phyloP scores from a whole-genome alignment of 2,888 invertebrate genomes.

The Ectobius pallidus region DNA sequence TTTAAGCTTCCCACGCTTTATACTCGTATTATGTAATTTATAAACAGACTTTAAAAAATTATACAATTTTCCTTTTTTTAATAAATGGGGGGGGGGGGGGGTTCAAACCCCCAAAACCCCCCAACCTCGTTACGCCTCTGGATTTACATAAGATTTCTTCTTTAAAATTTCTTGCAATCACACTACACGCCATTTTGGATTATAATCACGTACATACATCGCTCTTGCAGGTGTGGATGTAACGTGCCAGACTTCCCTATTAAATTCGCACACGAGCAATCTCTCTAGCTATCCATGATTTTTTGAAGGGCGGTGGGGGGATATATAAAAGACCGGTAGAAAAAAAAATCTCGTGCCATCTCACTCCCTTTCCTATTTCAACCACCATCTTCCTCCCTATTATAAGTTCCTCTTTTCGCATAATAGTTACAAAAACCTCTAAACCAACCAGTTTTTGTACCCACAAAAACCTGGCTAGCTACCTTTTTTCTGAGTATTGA shows the following conservation, averaged over 20 bases:
- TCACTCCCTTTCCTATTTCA: background rate
- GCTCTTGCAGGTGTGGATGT: too few relatives aligned
- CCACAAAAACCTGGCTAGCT: background rate
- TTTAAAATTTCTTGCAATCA: too few relatives aligned
- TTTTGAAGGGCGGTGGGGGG: background rate
- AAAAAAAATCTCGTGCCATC: conserved; percentile 7
- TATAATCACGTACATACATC: too few relatives aligned
- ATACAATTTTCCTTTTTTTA: too few relatives aligned
- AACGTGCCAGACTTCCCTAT: conserved; percentile 17
- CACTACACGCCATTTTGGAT: too few relatives aligned
- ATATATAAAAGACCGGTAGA: conserved; percentile 6
- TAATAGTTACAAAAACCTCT: conserved; percentile 23
- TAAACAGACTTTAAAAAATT: too few relatives aligned
- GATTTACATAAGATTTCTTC: too few relatives aligned
- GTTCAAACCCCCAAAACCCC: too few relatives aligned
- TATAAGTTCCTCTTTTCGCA: background rate
- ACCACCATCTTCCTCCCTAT: background rate
- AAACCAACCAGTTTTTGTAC: conserved; percentile 29
- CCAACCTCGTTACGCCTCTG: too few relatives aligned
- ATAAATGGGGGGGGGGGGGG: too few relatives aligned
- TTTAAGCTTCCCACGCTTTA: too few relatives aligned
- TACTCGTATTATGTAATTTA: too few relatives aligned
- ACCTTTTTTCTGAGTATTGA: conserved; percentile 15
- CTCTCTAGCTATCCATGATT: conserved; percentile 2
- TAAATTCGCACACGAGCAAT: conserved; percentile 23